Evolutionary conservation across 2,113 vertebrate species (phyloP).

Genomic region (Oryzias melastigma): DNA sequence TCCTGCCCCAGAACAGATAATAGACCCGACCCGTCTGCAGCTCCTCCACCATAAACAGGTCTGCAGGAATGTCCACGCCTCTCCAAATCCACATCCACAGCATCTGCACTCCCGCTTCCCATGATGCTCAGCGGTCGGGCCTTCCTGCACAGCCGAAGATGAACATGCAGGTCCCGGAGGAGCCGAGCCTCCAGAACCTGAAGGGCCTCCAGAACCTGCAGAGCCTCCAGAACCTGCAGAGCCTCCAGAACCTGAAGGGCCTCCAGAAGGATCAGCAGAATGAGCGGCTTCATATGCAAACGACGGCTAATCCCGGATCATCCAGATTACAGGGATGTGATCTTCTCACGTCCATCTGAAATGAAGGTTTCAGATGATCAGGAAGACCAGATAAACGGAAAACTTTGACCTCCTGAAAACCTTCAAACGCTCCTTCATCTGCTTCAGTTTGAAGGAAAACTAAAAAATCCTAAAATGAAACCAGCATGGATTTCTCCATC

Average conservation of each 20-base stretch:
- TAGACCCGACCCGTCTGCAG: slow-evolving; percentile 41
- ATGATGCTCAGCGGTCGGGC: too few relatives aligned
- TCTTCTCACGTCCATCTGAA: neutral
- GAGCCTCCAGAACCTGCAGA: slow-evolving; percentile 24
- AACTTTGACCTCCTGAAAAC: too few relatives aligned
- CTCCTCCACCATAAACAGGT: slow-evolving; percentile 15
- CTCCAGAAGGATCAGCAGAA: slow-evolving; percentile 25
- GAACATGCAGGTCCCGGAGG: neutral
- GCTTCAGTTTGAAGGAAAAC: too few relatives aligned
- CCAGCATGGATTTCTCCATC: too few relatives aligned
- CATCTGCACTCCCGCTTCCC: too few relatives aligned
- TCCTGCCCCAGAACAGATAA: slow-evolving; percentile 31
- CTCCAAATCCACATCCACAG: neutral
- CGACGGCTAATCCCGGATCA: slow-evolving; percentile 41
- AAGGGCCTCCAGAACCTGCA: neutral
- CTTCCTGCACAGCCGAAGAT: too few relatives aligned
- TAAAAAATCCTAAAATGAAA: too few relatives aligned
- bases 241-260: too few relatives aligned
- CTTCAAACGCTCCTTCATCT: too few relatives aligned
- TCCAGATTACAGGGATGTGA: slow-evolving; percentile 49
- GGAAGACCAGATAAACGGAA: too few relatives aligned
- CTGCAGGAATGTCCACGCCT: neutral
- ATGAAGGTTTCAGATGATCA: too few relatives aligned
- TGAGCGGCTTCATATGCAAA: slow-evolving; percentile 2
- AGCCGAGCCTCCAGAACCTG: neutral